Conservation (phyloP, 2,113 vertebrate species). For the Marmota monax region DNA sequence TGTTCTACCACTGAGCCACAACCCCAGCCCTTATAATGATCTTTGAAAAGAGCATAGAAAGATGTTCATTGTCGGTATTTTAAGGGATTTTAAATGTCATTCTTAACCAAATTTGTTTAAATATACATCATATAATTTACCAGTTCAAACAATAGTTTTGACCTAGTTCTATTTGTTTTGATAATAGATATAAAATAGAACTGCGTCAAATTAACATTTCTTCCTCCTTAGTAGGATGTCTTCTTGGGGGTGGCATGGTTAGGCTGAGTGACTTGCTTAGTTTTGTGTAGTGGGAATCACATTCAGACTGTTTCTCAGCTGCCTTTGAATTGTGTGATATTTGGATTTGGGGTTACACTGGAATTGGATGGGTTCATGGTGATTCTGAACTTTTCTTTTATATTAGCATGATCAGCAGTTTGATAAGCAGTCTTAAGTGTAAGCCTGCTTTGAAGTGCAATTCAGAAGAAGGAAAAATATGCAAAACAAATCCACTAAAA, state of each 20-base stretch:
- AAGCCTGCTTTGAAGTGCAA: constrained; percentile 13
- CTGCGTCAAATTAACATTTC: constrained; percentile 20
- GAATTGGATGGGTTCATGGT: constrained; percentile 25
- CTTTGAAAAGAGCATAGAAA: constrained; percentile 5
- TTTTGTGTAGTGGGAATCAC: not conserved
- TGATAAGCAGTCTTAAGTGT: constrained; percentile 16
- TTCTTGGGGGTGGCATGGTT: not conserved
- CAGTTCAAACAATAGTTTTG: constrained; percentile 26
- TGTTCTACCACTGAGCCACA: no score
- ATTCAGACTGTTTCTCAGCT: not conserved
- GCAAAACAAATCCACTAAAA: not conserved
- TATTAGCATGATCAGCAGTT: not conserved
- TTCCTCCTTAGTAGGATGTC: not conserved
- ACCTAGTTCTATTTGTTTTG: constrained; percentile 11
- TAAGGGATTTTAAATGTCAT: constrained; percentile 52
- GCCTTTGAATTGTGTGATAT: constrained; percentile 12
- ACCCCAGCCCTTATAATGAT: not conserved
- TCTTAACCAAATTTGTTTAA: constrained; percentile 53
- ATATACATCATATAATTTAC: not conserved
- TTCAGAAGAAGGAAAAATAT: constrained; percentile 41
- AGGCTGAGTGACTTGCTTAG: not conserved
- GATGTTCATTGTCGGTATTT: constrained; percentile 2
- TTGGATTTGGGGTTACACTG: constrained; percentile 32
- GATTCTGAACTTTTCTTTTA: constrained; percentile 7
- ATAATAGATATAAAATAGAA: constrained; percentile 13